Evolutionary conservation across 2,888 invertebrate genomes (phyloP).

Genomic region (Eupithecia abbreviata): DNA sequence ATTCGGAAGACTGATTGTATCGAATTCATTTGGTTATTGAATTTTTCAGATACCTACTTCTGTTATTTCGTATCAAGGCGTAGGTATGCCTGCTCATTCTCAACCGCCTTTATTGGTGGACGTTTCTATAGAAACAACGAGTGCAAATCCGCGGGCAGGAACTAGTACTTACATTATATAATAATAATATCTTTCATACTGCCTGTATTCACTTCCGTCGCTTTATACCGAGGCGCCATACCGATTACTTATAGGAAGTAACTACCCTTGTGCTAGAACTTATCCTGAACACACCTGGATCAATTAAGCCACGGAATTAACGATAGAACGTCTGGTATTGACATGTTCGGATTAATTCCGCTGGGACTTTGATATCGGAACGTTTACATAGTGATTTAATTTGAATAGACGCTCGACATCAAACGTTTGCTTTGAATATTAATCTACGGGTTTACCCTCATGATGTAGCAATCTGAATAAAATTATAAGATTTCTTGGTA

Average conservation of each 20-base stretch:
- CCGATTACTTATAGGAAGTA: neutral
- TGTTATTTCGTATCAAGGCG: too few relatives aligned
- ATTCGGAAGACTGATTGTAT: too few relatives aligned
- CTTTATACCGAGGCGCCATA: too few relatives aligned
- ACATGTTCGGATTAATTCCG: slow-evolving; percentile 25
- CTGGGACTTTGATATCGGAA: slow-evolving; percentile 18
- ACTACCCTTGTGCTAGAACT: neutral
- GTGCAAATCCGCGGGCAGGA: too few relatives aligned
- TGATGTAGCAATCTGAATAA: slow-evolving; percentile 28
- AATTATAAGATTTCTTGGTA: slow-evolving; percentile 25
- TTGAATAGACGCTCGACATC: slow-evolving; percentile 31
- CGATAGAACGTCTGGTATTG: slow-evolving; percentile 15
- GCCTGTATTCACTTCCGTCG: neutral
- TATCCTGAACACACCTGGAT: neutral
- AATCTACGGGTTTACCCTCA: slow-evolving; percentile 32
- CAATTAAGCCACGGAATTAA: slow-evolving; percentile 11
- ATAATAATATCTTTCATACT: too few relatives aligned
- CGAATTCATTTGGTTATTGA: too few relatives aligned
- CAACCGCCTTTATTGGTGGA: too few relatives aligned
- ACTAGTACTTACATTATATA: too few relatives aligned
- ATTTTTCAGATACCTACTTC: too few relatives aligned
- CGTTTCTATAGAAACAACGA: too few relatives aligned
- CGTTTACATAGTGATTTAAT: slow-evolving; percentile 30
- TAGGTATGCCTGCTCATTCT: too few relatives aligned
- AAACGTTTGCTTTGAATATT: slow-evolving; percentile 38